Base-by-base conservation (phyloP, 2,113 vertebrate species). In the Melanocharis versteri region DNA sequence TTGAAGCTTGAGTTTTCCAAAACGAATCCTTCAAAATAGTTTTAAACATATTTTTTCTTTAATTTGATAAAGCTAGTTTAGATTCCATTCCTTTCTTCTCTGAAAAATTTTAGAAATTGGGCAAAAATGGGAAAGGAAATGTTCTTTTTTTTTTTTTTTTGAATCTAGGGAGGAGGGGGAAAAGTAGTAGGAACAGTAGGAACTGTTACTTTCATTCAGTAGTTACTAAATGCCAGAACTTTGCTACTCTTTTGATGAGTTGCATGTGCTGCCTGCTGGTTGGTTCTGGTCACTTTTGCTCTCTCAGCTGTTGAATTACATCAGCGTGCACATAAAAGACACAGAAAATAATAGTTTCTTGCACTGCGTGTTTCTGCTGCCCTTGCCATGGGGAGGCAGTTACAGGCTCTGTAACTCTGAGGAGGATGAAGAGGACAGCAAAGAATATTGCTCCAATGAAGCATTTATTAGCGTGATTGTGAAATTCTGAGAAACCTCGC, bases 161-260 rank as follows among this genome's bases (percentile, higher is more conserved):
- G 2, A 28, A 31, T 37, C 3, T 44, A 4, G 22, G 24, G 14
- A 18, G 10, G 6, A 26, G 5, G 5, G 11, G 16, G 11, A 3
- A 33, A 45, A 86, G 28, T 37, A 39, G 18, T 51, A 50, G 70
- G 27, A 62, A 28, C 35, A 13, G 35, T 30, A 30, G 12, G 39
- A 57, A 24, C 39, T 57, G 15, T 70, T 89, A 8, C 12, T 75
- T 2, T 47, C 1, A 7, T 78, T 79, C 3, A 7, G 9, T 45
- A 30, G 27, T 47, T 83, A 50, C 81, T 62, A 73, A 83, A 30
- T 51, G 30, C 17, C 22, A 30, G 10, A 92, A 42, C 10, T 66
- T 68, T 65, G 31, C 62, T 65, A 13, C 9, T 66, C 20, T 68
- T 57, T 27, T 33, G 62, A 11, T 58, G 80, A 33, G 44, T 60